Evolutionary conservation across 2,797 vertebrate species (phyloP).

Genomic region (Mormyrus hasselquistii): DNA sequence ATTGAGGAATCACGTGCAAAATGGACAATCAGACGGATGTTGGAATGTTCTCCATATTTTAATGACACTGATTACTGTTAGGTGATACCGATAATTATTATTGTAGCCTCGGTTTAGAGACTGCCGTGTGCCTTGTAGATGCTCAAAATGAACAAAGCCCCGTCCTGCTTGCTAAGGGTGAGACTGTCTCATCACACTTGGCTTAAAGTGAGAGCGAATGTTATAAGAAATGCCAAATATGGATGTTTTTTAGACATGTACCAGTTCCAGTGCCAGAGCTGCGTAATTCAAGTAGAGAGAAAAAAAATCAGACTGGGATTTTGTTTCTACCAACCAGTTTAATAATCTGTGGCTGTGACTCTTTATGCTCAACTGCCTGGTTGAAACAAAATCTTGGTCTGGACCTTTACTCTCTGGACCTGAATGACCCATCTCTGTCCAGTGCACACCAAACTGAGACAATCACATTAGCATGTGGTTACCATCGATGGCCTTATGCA

Average conservation of each 20-base stretch:
- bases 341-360: too few relatives aligned
- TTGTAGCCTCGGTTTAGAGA: background rate
- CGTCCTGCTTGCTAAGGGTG: background rate
- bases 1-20: background rate
- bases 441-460: constrained; percentile 18
- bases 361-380: too few relatives aligned
- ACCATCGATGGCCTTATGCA: background rate
- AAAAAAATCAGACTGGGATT: too few relatives aligned
- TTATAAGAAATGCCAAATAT: constrained; percentile 11
- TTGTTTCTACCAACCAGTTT: too few relatives aligned
- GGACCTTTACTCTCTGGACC: too few relatives aligned
- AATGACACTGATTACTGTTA: background rate
- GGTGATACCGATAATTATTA: background rate
- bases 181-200: background rate
- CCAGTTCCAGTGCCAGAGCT: constrained; percentile 1
- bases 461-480: constrained; percentile 27
- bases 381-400: too few relatives aligned
- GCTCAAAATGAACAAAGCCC: background rate
- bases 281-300: too few relatives aligned
- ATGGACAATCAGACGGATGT: background rate
- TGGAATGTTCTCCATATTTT: background rate
- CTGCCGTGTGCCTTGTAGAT: background rate
- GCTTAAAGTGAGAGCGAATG: background rate
- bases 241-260: constrained; percentile 4
- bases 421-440: too few relatives aligned